Conservation (phyloP, 2,888 invertebrate species). For the Macrosoma leucophasiata region DNA sequence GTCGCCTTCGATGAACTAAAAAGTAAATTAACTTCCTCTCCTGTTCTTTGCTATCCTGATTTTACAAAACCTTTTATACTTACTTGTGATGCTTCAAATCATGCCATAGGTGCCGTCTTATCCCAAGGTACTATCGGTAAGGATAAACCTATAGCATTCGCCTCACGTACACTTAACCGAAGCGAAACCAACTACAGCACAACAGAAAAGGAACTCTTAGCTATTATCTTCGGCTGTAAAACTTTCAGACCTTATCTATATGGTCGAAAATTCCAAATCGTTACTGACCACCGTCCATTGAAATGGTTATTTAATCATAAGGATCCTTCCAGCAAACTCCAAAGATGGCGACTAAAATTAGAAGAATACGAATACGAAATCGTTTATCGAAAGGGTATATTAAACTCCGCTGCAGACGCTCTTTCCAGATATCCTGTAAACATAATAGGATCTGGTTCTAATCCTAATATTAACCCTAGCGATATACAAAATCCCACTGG, state of each 20-base stretch:
- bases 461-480: neutral
- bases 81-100: conserved; percentile 32
- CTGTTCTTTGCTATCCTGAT: conserved; percentile 37
- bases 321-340: conserved; percentile 18
- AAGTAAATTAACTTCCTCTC: conserved; percentile 20
- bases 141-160: conserved; percentile 11
- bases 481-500: neutral
- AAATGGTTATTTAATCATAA: conserved; percentile 23
- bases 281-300: conserved; percentile 23
- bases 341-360: conserved; percentile 16
- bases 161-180: conserved; percentile 11
- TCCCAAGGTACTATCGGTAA: conserved; percentile 28
- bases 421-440: neutral
- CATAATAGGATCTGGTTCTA: neutral
- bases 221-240: conserved; percentile 14
- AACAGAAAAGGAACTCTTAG: conserved; percentile 18
- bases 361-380: conserved; percentile 1
- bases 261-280: conserved; percentile 19
- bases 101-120: conserved; percentile 30
- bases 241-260: conserved; percentile 15
- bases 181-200: conserved; percentile 8
- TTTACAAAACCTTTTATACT: conserved; percentile 30
- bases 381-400: conserved; percentile 14
- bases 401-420: conserved; percentile 3
- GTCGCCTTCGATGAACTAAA: conserved; percentile 22